Base-by-base conservation (phyloP, 1,140 invertebrate genomes). In the Habropoda laboriosa region DNA sequence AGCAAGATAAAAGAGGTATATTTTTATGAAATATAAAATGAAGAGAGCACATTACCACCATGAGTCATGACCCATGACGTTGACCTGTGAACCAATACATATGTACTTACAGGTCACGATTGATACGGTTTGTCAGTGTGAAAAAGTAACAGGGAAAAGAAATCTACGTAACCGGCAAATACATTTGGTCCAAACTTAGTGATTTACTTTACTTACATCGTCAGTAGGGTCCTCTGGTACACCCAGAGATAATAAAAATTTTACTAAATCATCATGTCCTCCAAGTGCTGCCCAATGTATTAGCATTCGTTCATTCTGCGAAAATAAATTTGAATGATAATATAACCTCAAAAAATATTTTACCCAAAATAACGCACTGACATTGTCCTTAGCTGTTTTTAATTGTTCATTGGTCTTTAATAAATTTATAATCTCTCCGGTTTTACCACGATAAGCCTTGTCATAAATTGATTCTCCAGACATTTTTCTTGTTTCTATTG, bases 281-380 rank as follows among this genome's bases (percentile, higher is more conserved):
- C 95, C 95, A 12, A 96, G 92, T 27, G 94, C 93, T 68, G 96
- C 95, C 96, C 96, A 96, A 87, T 97, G 96, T 66, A 96, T 89
- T 60, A 94, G 92, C 78, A 94, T 90, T 83, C 95, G 90, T 75
- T 89, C 91, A 90, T 93, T 95, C 95, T 96, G 45, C 38, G 73
- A 75, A 64, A 8, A 51, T 16, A 71, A 78, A 38, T 45, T 77
- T 51, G 3, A 27, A 16, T 27, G 0, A 66, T 35, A 18, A 40
- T 27, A 74, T 84, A 86, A 81, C 63, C 81, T 82, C 13, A 72
- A 63, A 57, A n/a, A 49, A 18, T 58, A 72, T 49, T 1, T 30
- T 1, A 12, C 12, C 5, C 5, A 40, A 64, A 18, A 1, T 13
- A 32, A 21, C 58, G 38, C 82, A 87, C 89, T 32, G 80, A 92